A percentile compares a stretch with the other conserved stretches of the same genome.
phyloP scores from a whole-genome alignment of 2,888 invertebrate species.

The Eupithecia centaureata region DNA sequence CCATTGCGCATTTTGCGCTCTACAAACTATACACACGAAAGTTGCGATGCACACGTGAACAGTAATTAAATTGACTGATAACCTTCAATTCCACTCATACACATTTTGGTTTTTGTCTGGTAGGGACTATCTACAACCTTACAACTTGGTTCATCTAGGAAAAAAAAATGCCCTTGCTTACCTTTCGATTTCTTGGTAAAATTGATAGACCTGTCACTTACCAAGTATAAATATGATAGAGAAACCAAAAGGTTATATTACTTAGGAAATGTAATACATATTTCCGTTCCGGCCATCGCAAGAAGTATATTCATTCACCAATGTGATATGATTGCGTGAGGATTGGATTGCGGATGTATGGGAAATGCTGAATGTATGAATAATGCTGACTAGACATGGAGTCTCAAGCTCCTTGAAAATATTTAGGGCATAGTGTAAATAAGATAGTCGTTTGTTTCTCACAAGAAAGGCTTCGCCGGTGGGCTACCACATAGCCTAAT shows the following conservation, averaged over 20 bases:
- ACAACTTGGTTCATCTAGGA: neutral
- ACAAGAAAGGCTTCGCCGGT: too few species aligned
- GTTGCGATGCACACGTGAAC: neutral
- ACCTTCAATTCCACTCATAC: neutral
- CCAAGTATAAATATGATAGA: neutral
- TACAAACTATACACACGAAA: too few species aligned
- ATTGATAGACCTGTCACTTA: neutral
- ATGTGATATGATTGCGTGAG: neutral
- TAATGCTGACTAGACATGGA: too few species aligned
- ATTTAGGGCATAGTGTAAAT: too few species aligned
- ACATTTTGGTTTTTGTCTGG: neutral
- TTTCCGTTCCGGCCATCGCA: neutral
- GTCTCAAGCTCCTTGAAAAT: too few species aligned
- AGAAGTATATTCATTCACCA: neutral
- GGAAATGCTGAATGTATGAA: too few species aligned
- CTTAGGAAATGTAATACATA: neutral
- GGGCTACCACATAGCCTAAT: too few species aligned
- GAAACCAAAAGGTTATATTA: constrained; percentile 3
- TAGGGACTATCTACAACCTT: neutral
- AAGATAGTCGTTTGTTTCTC: too few species aligned
- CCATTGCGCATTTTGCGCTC: neutral
- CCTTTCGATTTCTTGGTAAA: neutral
- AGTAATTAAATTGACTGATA: neutral
- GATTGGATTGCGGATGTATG: neutral
- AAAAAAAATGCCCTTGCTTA: neutral